These are phyloP conservation scores for Odocoileus virginianus DNA, from an alignment of 2,113 vertebrate species.

Conservation along the genomic window DNA sequence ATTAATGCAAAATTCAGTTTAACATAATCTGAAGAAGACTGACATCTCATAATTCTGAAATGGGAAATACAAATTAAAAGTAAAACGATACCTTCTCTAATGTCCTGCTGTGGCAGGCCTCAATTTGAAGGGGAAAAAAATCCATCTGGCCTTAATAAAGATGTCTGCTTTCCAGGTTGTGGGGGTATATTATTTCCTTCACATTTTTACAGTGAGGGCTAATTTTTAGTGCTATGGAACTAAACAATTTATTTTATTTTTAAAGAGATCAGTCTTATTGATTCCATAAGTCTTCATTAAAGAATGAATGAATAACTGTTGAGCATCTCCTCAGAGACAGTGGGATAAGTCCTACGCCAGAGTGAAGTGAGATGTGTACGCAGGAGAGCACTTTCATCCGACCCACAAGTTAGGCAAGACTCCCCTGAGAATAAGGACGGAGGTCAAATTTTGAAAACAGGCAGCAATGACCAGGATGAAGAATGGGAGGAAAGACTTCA, in stretches of 20 bases:
- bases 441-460: constrained; percentile 33
- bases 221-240: constrained; percentile 55
- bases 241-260: constrained; percentile 61
- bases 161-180: constrained; percentile 13
- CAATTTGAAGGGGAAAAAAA: constrained; percentile 40
- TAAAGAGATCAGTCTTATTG: constrained; percentile 51
- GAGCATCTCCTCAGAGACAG: constrained; percentile 23
- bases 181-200: constrained; percentile 57
- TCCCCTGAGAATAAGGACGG: background rate
- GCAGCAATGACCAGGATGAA: constrained; percentile 46
- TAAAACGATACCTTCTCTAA: constrained; percentile 46
- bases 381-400: background rate
- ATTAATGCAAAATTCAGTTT: constrained; percentile 36
- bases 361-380: background rate
- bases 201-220: constrained; percentile 58
- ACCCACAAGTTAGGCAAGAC: background rate
- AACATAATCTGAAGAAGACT: constrained; percentile 42
- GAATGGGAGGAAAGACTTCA: constrained; percentile 41
- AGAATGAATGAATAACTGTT: constrained; percentile 37
- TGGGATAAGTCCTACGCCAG: background rate
- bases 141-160: constrained; percentile 77
- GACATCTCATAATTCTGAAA: constrained; percentile 31
- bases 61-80: constrained; percentile 53
- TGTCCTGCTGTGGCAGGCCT: constrained; percentile 12
- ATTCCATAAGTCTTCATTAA: constrained; percentile 63